phyloP scores from a whole-genome alignment of 1,140 invertebrate species.

The Drosophila kepulauana region DNA sequence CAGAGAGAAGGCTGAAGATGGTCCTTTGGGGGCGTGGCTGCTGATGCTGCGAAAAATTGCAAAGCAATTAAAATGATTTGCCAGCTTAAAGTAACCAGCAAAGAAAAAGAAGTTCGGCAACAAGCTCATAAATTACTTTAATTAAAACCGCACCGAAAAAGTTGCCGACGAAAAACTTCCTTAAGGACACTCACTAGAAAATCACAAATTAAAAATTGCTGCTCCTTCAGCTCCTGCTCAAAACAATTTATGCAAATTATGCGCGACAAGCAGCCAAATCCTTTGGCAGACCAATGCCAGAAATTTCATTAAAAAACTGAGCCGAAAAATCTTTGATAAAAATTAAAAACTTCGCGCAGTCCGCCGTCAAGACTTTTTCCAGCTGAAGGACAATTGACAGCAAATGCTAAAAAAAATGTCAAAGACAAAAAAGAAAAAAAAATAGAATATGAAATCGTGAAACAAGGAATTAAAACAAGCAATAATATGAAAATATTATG shows the following conservation, averaged over 20 bases:
- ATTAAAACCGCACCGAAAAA: conserved; percentile 46
- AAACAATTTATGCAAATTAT: conserved; percentile 76
- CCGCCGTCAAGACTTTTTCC: conserved; percentile 18
- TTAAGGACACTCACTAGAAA: conserved; percentile 64
- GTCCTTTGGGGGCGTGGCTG: conserved; percentile 38
- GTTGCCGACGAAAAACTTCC: conserved; percentile 46
- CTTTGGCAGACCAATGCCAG: conserved; percentile 48
- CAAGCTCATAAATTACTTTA: conserved; percentile 44
- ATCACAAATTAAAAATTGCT: conserved; percentile 78
- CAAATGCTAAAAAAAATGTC: conserved; percentile 38
- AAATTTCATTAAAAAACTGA: conserved; percentile 80
- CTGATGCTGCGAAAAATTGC: conserved; percentile 44
- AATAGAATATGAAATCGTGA: conserved; percentile 68
- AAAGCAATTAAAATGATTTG: conserved; percentile 77
- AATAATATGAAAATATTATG: conserved; percentile 82
- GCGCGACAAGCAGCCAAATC: conserved; percentile 51
- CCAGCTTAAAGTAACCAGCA: conserved; percentile 42
- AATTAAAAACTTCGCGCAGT: conserved; percentile 63
- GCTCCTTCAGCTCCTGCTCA: not conserved
- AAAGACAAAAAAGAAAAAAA: conserved; percentile 47
- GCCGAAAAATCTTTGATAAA: conserved; percentile 77
- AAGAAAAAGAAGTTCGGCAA: not conserved
- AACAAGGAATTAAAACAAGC: conserved; percentile 83
- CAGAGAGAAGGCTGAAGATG: conserved; percentile 14
- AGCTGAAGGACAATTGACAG: conserved; percentile 73